These are phyloP conservation scores for Bruchidius siliquastri DNA, from an alignment of 2,888 invertebrate species.

Conservation along the genomic window DNA sequence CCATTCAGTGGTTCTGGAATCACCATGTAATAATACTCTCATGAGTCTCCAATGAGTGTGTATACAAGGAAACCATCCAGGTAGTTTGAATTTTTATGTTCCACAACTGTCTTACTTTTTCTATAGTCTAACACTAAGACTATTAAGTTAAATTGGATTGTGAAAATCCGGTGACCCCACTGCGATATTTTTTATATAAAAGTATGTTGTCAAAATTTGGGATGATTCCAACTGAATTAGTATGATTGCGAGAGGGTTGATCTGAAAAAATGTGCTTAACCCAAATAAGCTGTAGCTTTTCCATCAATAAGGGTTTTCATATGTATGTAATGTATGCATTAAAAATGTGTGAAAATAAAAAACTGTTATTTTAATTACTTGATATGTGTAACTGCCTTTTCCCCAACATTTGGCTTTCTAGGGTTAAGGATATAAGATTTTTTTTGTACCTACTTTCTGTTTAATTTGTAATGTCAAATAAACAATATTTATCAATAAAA, in stretches of 20 bases:
- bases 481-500: not conserved
- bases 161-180: not conserved
- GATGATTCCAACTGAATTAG: not conserved
- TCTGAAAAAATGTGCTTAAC: not conserved
- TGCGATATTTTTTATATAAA: not conserved
- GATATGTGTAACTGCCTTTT: not conserved
- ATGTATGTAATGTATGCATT: not conserved
- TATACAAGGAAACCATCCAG: no score
- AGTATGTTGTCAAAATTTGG: not conserved
- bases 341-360: not conserved
- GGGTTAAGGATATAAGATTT: not conserved
- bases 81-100: conserved; percentile 4
- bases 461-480: not conserved
- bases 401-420: not conserved
- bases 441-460: not conserved
- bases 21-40: no score
- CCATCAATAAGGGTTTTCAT: not conserved
- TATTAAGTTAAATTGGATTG: not conserved
- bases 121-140: not conserved
- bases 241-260: not conserved
- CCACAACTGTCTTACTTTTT: not conserved
- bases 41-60: no score
- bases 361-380: not conserved
- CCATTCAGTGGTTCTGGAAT: no score
- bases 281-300: not conserved